These are phyloP conservation scores for Ranitomeya imitator DNA, from an alignment of 2,113 vertebrate genomes.

Conservation along the genomic window DNA sequence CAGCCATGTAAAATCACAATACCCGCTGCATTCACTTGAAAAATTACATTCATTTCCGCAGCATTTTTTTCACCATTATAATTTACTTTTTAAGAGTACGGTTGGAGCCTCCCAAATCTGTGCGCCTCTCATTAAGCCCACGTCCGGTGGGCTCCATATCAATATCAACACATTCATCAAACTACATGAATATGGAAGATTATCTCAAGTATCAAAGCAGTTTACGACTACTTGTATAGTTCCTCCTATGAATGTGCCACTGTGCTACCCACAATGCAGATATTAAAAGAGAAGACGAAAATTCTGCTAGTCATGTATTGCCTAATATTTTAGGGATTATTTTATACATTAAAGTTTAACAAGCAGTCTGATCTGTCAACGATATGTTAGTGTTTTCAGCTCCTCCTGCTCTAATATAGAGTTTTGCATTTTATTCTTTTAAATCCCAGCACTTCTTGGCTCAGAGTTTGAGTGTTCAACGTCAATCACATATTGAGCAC, in stretches of 20 bases:
- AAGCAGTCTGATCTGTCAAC: too few species aligned
- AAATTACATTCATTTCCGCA: slow-evolving; percentile 43
- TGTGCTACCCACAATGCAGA: neutral
- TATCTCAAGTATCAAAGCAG: neutral
- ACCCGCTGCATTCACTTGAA: slow-evolving; percentile 46
- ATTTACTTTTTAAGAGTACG: slow-evolving; percentile 30
- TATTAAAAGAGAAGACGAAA: neutral
- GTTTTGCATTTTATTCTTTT: too few species aligned
- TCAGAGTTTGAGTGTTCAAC: too few species aligned
- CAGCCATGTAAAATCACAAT: slow-evolving; percentile 54
- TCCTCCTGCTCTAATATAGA: too few species aligned
- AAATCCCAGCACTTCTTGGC: too few species aligned
- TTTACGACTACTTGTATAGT: neutral
- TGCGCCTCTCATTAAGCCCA: neutral
- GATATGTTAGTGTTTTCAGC: too few species aligned
- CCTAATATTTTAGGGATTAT: neutral
- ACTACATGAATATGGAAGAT: neutral
- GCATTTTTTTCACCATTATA: slow-evolving; percentile 10
- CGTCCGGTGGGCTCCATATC: slow-evolving; percentile 6
- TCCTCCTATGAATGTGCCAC: neutral
- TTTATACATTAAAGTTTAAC: too few species aligned
- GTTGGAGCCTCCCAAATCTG: neutral
- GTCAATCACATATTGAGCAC: too few species aligned
- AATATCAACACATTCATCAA: neutral
- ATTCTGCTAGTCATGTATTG: neutral